Base-by-base conservation (phyloP, 1,140 invertebrate species). In the Atta colombica region DNA sequence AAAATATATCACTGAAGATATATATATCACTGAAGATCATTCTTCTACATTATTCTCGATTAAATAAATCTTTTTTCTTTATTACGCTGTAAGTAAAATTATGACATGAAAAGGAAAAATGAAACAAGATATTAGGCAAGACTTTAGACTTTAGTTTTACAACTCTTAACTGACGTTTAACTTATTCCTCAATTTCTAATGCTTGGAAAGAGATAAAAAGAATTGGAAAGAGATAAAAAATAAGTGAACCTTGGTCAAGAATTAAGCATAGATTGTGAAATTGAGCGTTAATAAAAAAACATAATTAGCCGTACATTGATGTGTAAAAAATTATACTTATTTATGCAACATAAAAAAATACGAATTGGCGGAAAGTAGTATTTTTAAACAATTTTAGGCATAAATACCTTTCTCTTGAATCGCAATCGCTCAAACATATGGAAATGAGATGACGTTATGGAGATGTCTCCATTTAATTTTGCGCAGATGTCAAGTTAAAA, bases 401-500 rank as follows among this genome's bases (percentile, higher is more conserved):
- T 14, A 14, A 28, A 31, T 18, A 51, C 14, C 53, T 84, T 75
- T 75, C 45, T 74, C 28, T 75, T 45, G 49, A 60, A 49, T 2
- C 14, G 16, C 21, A 49, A 39, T 16, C 80, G 16, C n/a, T 58
- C 49, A 10, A 55, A 39, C 39, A 7, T 21, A 72, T 45, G 39
- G 35, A 71, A 74, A 16, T 69, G 28, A 21, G 39, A 75, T 61
- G 28, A 75, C 25, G 69, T 84, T 84, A 84, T 51, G 69, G 35
- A 84, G 69, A 84, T 75, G 80, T 84, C 55, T 84, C 58, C 80
- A 84, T 84, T 84, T 84, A 61, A 84, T 84, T 51, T 84, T 39
- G 69, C 80, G 80, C 80, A 84, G 69, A 75, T 84, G 80, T 84
- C 55, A 63, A 45, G 45, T 63, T 84, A 74, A 81, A 68, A 61